Evolutionary conservation across 2,888 invertebrate species (phyloP), one percentile per base, ranked within the genome.

Genomic region (Ashinkailepas kermadecensis): DNA sequence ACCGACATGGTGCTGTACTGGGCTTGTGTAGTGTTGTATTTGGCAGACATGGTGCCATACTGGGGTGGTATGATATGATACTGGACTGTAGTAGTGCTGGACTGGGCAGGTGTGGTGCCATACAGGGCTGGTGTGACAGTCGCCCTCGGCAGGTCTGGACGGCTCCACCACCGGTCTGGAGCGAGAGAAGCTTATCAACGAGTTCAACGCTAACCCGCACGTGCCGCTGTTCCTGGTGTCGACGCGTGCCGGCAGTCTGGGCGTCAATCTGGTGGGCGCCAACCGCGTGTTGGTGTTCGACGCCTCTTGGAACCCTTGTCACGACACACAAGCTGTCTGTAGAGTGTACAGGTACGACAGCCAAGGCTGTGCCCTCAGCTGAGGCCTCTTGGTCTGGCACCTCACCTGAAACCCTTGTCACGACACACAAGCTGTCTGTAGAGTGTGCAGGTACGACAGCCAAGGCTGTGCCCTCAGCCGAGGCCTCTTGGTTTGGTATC

Each of bases 291-390:
- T 98, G 74, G 97, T 99, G 80, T 94, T 99, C 86, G 99, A 99
- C 88, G 98, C 99, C 21, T 97, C 96, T 67, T 99, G 99, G 98
- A 99, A 99, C 89, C 99, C 99, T 1, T 99, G 99, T 87, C 99
- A 99, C 86, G 98, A 98, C 87, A 95, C 96, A 0, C 96, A 96
- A 89, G 99, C 99, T 59, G 97, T 99, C 21, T 99, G 99, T 87
- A 90, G 99, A 85, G 97, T 99, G 70, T 96, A 96, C 87, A 91
- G 94, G 90, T 88, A 82, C 81, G 81, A 23, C n/a, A 23, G 59
- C 12, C 59, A 15, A 15, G 12, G 59, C 59, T 7, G 59, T 39
- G 39, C 39, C 39, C 39, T 39, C 39, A 39, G 39, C 39, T 4
- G 39, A 39, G 39, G 39, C 39, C 39, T 39, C 39, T 39, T 39